Percentiles rank a stretch among this genome's conserved stretches.
Evolutionary conservation across 2,113 vertebrate species (phyloP).

Genomic region (Toxotes jaculatrix): DNA sequence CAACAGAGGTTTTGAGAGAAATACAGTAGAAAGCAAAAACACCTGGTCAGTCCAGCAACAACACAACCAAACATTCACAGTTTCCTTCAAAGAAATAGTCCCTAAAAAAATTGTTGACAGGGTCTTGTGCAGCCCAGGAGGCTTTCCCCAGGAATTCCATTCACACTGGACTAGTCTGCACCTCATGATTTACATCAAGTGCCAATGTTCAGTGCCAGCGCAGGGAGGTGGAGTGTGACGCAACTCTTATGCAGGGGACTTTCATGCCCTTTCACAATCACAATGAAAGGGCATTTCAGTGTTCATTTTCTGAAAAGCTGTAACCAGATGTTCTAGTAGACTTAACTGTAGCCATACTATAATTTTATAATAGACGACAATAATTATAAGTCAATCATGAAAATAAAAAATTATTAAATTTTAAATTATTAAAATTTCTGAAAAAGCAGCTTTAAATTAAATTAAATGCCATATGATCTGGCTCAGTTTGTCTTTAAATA

Average conservation of each 20-base stretch:
- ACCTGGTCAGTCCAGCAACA: background rate
- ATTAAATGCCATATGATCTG: too few relatives aligned
- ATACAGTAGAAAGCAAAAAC: background rate
- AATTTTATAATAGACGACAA: too few relatives aligned
- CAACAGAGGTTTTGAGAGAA: conserved; percentile 12
- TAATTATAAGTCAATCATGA: too few relatives aligned
- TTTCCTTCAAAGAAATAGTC: background rate
- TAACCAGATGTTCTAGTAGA: background rate
- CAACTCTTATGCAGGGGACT: background rate
- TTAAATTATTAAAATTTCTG: too few relatives aligned
- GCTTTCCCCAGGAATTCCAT: background rate
- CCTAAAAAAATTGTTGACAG: background rate
- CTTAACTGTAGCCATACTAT: background rate
- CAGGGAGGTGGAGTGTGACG: background rate
- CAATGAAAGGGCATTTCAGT: background rate
- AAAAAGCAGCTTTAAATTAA: too few relatives aligned
- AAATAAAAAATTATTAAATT: too few relatives aligned
- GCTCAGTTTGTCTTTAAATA: too few relatives aligned
- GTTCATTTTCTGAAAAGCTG: background rate
- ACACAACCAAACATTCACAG: background rate
- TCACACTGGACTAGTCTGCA: background rate
- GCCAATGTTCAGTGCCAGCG: background rate
- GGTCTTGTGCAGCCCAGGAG: background rate
- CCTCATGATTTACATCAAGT: background rate
- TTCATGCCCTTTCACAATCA: background rate